phyloP scores from a whole-genome alignment of 1,140 invertebrate species.

The Anthonomus grandis region DNA sequence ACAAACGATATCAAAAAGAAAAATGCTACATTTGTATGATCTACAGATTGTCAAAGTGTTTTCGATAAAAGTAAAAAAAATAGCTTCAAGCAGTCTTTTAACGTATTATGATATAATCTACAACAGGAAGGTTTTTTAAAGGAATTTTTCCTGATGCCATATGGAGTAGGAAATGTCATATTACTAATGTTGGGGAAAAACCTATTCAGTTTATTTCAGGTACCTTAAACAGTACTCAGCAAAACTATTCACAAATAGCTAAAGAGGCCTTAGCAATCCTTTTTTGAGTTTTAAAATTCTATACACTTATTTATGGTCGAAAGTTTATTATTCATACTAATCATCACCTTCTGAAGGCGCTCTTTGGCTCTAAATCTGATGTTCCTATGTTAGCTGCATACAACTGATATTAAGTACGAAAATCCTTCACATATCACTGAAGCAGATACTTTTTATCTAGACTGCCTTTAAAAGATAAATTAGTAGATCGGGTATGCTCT shows the following conservation, averaged over 20 bases:
- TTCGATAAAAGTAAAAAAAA: background rate
- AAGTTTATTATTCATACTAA: background rate
- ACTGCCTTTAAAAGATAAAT: background rate
- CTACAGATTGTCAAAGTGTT: background rate
- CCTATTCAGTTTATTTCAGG: constrained; percentile 48
- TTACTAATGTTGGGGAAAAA: constrained; percentile 30
- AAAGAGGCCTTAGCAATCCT: no score
- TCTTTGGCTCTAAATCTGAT: background rate
- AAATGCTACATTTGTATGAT: background rate
- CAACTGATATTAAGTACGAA: background rate
- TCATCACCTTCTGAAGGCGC: background rate
- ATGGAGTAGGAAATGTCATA: constrained; percentile 5
- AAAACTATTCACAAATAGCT: no score
- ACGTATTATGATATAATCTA: background rate
- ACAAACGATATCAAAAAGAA: background rate
- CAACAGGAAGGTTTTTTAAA: background rate
- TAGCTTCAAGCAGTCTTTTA: background rate
- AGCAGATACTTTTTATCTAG: background rate
- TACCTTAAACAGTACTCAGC: constrained; percentile 41
- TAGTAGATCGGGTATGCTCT: no score
- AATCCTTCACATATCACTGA: background rate
- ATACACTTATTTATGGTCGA: background rate
- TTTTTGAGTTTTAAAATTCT: no score
- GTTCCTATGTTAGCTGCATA: background rate
- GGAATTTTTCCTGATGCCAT: constrained; percentile 13